Conservation (phyloP, 2,888 invertebrate genomes). For the Muschampia plurimacula region DNA sequence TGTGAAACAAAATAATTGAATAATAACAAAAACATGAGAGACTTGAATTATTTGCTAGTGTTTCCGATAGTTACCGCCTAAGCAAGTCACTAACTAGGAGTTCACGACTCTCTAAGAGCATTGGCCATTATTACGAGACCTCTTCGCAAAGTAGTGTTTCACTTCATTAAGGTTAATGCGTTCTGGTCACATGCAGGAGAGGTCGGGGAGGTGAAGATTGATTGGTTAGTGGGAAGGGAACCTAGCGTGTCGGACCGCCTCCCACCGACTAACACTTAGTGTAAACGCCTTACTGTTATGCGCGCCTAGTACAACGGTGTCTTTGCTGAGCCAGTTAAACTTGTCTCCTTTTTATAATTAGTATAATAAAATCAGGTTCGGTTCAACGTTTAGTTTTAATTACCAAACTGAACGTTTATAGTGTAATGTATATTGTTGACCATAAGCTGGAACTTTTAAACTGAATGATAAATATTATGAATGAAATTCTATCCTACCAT, state of each 20-base stretch:
- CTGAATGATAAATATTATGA: conserved; percentile 21
- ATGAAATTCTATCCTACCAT: conserved; percentile 44
- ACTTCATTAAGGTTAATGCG: conserved; percentile 56
- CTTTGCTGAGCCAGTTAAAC: conserved; percentile 57
- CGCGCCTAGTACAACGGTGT: conserved; percentile 73
- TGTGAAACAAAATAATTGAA: neutral
- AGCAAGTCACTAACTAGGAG: conserved; percentile 69
- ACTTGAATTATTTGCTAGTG: neutral
- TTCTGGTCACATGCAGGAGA: conserved; percentile 51
- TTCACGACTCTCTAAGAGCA: conserved; percentile 61
- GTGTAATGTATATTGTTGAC: too few relatives aligned
- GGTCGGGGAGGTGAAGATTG: conserved; percentile 71
- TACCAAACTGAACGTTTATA: too few relatives aligned
- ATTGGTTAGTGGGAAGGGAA: conserved; percentile 78
- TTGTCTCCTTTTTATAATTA: neutral
- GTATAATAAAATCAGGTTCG: too few relatives aligned
- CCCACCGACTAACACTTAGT: conserved; percentile 69
- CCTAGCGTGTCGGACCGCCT: conserved; percentile 78
- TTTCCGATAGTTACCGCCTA: conserved; percentile 53
- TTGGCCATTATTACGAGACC: conserved; percentile 62
- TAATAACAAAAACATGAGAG: too few relatives aligned
- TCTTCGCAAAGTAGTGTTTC: conserved; percentile 54
- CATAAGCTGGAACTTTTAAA: neutral
- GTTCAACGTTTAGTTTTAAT: too few relatives aligned
- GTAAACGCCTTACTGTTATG: conserved; percentile 79